Evolutionary conservation across 2,797 vertebrate species (phyloP), one percentile per base, ranked within the genome.

Genomic region (Enteromius paludinosus): DNA sequence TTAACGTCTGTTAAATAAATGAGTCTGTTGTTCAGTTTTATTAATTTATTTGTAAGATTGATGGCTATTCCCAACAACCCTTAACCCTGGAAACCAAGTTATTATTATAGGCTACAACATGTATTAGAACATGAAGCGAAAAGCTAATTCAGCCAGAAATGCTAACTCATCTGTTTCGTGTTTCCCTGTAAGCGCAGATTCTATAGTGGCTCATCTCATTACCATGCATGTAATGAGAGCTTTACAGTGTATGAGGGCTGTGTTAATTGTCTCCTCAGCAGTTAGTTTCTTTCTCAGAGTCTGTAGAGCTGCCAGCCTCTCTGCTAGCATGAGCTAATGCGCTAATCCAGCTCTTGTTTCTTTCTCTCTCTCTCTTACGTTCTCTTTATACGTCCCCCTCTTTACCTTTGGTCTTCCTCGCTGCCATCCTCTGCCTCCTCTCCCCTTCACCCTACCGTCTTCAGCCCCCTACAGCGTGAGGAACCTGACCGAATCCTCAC

Each of bases 401-500:
- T 83, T 83, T 68, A 72, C 28, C 45, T 54, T 56, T 75, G 69
- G 41, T 76, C 38, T 64, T 70, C 35, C 38, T 66, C 9, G 3
- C 64, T 66, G 35, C 17, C 45, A 8, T 33, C 64, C 20, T 61
- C 38, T 69, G 61, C 49, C 79, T 23, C 10, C 11, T 35, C 23
- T 66, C 25, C 35, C 25, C 33, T 35, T 65, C 35, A 15, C 25
- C 38, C 59, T 62, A 23, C 82, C 52, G 23, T 56, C 69, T 73
- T 15, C 92, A 99, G 98, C 97, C 69, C 91, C 92, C 69, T 99
- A 98, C 92, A 93, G 96, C 87, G 72, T 97, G 91, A 93, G 96
- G 92, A 99, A 99, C 94, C 93, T 99, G 91, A 98, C 95, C 78
- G 96, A 97, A 88, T 97, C 97, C 78, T 93, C 96, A 70, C 97